Evolutionary conservation across 1,140 invertebrate species (phyloP), one percentile per base, ranked within the genome.

Genomic region (Temnothorax nylanderi): DNA sequence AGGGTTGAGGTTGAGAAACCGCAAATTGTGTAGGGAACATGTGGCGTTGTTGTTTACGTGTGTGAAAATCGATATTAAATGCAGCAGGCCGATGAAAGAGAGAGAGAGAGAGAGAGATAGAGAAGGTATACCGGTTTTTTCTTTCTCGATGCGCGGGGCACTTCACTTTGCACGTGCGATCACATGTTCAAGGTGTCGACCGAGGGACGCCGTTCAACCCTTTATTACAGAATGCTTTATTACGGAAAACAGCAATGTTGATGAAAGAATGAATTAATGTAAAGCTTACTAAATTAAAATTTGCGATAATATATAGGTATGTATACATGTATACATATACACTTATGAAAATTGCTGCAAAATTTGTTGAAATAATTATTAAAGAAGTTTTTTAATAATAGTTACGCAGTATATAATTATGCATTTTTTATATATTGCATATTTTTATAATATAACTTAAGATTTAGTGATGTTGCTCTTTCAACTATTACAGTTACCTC

Each of bases 11-110:
- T 51, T 32, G 51, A 60, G 41, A 72, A 82, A 56, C 49, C 80
- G 26, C 54, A 82, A 74, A 74, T 74, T 82, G 77, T 13, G 51
- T 41, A 10, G 51, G 7, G 21, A 21, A 26, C 67, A 74, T 74
- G 56, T 74, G 41, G 67, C 41, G 51, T 82, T 74, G 76, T 78
- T 78, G 18, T 67, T 80, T 72, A 82, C 65, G 65, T 54, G 67
- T 82, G 67, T 10, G 16, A 82, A 82, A 82, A 82, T 82, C 54
- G 67, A 82, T 82, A 74, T 82, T 26, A 74, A 54, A 82, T 74
- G 41, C 18, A 74, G n/a, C 7, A 49, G 26, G 44, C 44, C 26
- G 58, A 78, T 64, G 26, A 51, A 34, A 37, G 13, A 47, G 18
- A 8, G 26, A 21, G 44, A 16, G 32, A 5, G 32, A 51, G n/a